These are phyloP conservation scores for Pantherophis alleghaniensis DNA, from an alignment of 2,797 vertebrate genomes.

Conservation along the genomic window DNA sequence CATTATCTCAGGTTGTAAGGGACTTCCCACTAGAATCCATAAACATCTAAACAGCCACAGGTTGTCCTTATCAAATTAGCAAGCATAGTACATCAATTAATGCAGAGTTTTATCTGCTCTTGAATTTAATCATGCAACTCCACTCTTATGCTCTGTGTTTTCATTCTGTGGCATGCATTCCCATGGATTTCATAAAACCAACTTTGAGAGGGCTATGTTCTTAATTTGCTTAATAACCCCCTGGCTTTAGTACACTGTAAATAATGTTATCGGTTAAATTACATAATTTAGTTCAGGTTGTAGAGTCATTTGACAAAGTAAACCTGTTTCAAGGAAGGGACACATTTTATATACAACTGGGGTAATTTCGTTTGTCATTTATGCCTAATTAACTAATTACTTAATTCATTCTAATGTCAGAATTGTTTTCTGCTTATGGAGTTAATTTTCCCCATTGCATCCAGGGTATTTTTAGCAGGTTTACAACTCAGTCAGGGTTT, in stretches of 20 bases:
- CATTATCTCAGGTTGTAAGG: neutral
- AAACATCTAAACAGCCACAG: neutral
- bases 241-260: neutral
- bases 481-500: neutral
- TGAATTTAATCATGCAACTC: neutral
- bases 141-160: neutral
- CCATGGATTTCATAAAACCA: neutral
- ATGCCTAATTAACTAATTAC: neutral
- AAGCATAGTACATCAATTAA: neutral
- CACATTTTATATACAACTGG: neutral
- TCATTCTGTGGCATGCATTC: neutral
- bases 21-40: neutral
- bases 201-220: neutral
- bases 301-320: neutral
- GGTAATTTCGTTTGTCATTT: neutral
- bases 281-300: neutral
- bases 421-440: neutral
- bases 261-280: neutral
- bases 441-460: neutral
- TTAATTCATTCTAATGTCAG: neutral
- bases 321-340: neutral
- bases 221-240: neutral
- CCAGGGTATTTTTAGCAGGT: neutral
- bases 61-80: neutral
- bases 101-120: neutral